phyloP scores from a whole-genome alignment of 2,797 vertebrate species.

The Mallotus villosus region DNA sequence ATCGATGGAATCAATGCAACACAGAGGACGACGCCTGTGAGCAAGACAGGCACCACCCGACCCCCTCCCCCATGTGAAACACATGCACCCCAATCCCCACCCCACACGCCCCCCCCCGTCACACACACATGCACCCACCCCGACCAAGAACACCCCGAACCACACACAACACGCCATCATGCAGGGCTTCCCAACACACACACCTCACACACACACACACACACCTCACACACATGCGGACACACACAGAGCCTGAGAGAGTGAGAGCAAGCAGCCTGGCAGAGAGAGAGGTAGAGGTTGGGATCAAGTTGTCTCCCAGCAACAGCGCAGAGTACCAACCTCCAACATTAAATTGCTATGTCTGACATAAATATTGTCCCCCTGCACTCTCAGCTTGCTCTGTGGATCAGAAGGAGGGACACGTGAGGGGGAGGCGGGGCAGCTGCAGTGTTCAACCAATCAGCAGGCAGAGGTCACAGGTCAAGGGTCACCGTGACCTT shows the following conservation, averaged over 20 bases:
- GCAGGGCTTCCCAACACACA: conserved; percentile 66
- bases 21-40: neutral
- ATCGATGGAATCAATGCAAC: conserved; percentile 39
- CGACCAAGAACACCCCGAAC: conserved; percentile 24
- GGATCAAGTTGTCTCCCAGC: conserved; percentile 26
- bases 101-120: neutral
- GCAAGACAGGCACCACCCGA: neutral
- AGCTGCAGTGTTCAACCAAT: neutral
- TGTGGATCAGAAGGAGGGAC: conserved; percentile 76
- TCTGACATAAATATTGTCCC: conserved; percentile 99
- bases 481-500: neutral
- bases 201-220: conserved; percentile 3
- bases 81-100: neutral
- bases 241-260: conserved; percentile 81
- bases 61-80: neutral
- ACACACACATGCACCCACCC: conserved; percentile 59
- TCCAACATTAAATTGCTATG: conserved; percentile 99
- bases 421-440: conserved; percentile 24
- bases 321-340: conserved; percentile 87
- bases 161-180: conserved; percentile 80
- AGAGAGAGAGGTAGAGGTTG: conserved; percentile 64
- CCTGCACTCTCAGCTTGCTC: conserved; percentile 96
- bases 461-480: neutral
- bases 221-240: conserved; percentile 13
- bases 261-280: conserved; percentile 79